Conservation (phyloP, 2,888 invertebrate genomes). For the Macrosoma leucophasiata region DNA sequence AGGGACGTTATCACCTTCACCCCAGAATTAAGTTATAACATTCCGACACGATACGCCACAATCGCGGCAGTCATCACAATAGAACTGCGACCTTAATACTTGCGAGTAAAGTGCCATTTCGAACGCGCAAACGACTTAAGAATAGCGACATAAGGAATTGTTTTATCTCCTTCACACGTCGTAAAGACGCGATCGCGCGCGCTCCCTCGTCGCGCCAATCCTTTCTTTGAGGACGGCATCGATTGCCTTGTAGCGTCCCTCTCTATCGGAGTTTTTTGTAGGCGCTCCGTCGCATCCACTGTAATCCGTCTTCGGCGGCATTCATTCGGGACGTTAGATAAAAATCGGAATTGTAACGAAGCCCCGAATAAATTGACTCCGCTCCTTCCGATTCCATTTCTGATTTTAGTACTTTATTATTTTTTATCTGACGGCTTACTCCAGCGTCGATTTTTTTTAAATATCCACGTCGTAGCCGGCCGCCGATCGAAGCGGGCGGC, state of each 20-base stretch:
- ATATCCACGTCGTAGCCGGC: neutral
- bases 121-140: constrained; percentile 64
- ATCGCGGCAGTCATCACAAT: constrained; percentile 63
- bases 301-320: constrained; percentile 68
- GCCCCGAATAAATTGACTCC: constrained; percentile 58
- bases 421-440: constrained; percentile 42
- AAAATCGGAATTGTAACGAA: constrained; percentile 62
- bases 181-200: constrained; percentile 58
- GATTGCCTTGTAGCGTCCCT: constrained; percentile 65
- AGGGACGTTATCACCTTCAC: constrained; percentile 51
- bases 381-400: constrained; percentile 50
- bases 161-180: constrained; percentile 73
- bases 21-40: constrained; percentile 68
- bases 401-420: constrained; percentile 48
- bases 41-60: constrained; percentile 61
- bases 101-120: constrained; percentile 62
- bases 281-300: constrained; percentile 49
- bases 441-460: constrained; percentile 14
- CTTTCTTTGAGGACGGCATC: constrained; percentile 63
- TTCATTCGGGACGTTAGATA: constrained; percentile 62
- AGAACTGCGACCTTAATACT: constrained; percentile 70
- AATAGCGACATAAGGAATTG: constrained; percentile 73
- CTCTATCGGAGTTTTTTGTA: constrained; percentile 65
- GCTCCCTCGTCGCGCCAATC: constrained; percentile 57
- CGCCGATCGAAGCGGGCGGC: constrained; percentile 32